Percentiles rank a stretch among this genome's conserved stretches.
phyloP scores from a whole-genome alignment of 23 tunicate genomes.

The Halocynthia aurantium region DNA sequence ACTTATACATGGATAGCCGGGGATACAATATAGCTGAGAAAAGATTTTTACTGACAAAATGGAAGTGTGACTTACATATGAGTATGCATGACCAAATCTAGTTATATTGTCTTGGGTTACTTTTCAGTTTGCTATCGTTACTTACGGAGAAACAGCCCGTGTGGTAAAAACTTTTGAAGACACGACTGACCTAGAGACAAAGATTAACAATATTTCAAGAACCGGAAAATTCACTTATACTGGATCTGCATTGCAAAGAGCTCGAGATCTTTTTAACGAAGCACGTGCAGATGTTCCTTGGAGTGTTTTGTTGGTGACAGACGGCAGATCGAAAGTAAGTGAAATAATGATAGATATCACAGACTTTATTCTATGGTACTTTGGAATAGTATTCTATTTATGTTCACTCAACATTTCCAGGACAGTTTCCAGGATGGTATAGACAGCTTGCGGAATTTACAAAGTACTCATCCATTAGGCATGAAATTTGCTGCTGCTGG shows the following conservation, averaged over 20 bases:
- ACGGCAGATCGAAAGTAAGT: constrained; percentile 43
- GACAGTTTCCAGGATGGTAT: constrained; percentile 19
- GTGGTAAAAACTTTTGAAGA: too few species aligned
- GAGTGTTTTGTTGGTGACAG: constrained; percentile 34
- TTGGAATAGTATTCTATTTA: too few species aligned
- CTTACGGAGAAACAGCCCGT: too few species aligned
- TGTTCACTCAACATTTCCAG: constrained; percentile 11
- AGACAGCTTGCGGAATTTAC: neutral
- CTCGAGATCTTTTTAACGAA: neutral
- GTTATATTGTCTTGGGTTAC: too few species aligned
- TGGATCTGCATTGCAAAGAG: constrained; percentile 14
- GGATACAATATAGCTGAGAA: too few species aligned
- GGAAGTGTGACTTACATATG: too few species aligned
- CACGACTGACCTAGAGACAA: too few species aligned
- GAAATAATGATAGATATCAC: neutral
- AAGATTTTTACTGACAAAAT: too few species aligned
- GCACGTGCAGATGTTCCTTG: constrained; percentile 36
- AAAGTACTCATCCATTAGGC: neutral
- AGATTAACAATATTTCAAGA: neutral
- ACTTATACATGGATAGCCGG: too few species aligned
- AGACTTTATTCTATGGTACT: too few species aligned
- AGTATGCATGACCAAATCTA: too few species aligned
- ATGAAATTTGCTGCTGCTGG: constrained; percentile 28
- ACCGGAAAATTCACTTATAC: constrained; percentile 29
- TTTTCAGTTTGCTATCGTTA: too few species aligned